Base-by-base conservation (phyloP, 2,797 vertebrate species). In the Catamblyrhynchus diadema region DNA sequence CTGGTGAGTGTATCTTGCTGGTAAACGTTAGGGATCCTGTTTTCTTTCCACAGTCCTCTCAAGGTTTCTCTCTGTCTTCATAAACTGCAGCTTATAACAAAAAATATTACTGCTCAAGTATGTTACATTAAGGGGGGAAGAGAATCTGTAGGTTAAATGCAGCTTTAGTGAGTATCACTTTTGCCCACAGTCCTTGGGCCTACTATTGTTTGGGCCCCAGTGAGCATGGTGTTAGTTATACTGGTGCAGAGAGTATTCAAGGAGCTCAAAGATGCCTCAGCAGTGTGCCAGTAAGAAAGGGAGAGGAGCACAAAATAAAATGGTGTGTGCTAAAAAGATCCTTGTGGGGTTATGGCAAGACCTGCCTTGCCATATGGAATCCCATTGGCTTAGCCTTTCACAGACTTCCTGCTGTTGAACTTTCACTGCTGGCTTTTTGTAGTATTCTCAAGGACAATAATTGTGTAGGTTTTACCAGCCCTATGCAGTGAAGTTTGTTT, bases 321-420 rank as follows among this genome's bases (percentile, higher is more conserved):
- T 0, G 0, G 0, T 14, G 12, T 45, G 25, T 82, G 56, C 48
- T 77, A 14, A 44, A 41, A 57, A 59, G 41, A 28, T 57, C 23
- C 32, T 45, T 41, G 2, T 44, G 54, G 64, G 37, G 48, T 47
- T 61, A 24, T n/a, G 48, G 8, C 15, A 23, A 88, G 61, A 71
- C 18, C 22, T 69, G 37, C n/a, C 41, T 53, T 64, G 64, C 30
- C 56, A 1, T 91, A 33, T 17, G 60, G 48, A 81, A 8, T 42
- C 41, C 30, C 0, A 1, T 47, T 69, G 81, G 56, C 54, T 56
- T 57, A 74, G 37, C 24, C 30, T 92, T 85, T 82, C 39, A 35
- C 5, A 32, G 61, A 41, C 48, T 79, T 67, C 23, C 16, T 51
- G 32, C 60, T 73, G 41, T 72, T 90, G 50, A 20, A 69, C 51